phyloP scores from a whole-genome alignment of 2,113 vertebrate genomes.

The Burhinus oedicnemus region DNA sequence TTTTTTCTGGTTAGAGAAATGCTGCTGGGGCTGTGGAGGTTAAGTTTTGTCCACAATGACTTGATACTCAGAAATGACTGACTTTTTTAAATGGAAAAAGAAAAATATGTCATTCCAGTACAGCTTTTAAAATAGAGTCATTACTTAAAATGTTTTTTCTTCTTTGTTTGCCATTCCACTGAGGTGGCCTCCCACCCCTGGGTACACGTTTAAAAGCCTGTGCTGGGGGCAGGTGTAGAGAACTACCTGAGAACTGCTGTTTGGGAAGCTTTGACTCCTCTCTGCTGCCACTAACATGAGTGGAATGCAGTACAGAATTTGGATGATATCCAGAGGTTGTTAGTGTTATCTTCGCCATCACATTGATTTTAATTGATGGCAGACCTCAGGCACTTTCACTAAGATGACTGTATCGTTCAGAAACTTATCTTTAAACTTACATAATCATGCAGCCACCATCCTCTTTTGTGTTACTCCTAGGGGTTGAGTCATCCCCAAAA shows the following conservation, averaged over 20 bases:
- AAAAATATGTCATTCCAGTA: not conserved
- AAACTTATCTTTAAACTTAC: not conserved
- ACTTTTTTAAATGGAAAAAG: not conserved
- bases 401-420: not conserved
- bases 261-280: not conserved
- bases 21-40: not conserved
- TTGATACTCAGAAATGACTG: not conserved
- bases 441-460: not conserved
- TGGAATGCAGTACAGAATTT: not conserved
- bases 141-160: not conserved
- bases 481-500: not conserved
- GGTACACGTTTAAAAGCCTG: not conserved
- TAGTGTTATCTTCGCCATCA: not conserved
- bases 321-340: not conserved
- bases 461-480: not conserved
- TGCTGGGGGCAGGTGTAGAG: not conserved
- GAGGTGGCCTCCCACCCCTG: not conserved
- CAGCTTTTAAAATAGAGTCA: not conserved
- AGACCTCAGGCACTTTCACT: not conserved
- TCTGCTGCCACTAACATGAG: not conserved
- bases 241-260: not conserved
- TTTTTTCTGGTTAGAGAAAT: not conserved
- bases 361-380: not conserved
- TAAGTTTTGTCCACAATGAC: not conserved
- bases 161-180: not conserved